Base-by-base conservation (phyloP, 2,797 vertebrate species). In the Rhodeus uyekii region DNA sequence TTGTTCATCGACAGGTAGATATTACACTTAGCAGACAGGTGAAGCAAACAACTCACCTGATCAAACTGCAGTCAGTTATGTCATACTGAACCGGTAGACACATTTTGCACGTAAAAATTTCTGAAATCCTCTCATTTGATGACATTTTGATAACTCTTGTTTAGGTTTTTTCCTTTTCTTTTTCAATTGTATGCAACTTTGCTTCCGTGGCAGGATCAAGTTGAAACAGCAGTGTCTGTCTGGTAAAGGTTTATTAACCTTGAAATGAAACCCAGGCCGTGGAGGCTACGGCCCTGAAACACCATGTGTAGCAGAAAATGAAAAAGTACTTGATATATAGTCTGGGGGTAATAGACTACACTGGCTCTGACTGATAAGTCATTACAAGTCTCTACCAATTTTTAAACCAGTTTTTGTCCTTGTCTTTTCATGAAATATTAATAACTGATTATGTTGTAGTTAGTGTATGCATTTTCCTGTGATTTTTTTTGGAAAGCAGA, bases 171-270 rank as follows among this genome's bases (percentile, higher is more conserved):
- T 83, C 3, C 3, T 19, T 18, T 2, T 3, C 12, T 55, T 42
- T 29, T 32, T 48, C 83, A 63, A 86, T 10, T 53, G 72, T 22
- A 24, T 82, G 77, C 53, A 84, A 69, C 80, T 87, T 80, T 86
- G 60, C 65, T 85, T 81, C 55, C 42, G 1, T 53, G 72, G 72
- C 8, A 77, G 68, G 89, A 78, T 87, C 67, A 76, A 75, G 46
- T 64, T 85, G 87, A 83, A 81, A 85, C 84, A 73, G 75, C 84
- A 83, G 78, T 85, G 88, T 83, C 87, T 89, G 84, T 85, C 81
- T 76, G 82, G 44, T 82, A 82, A 91, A 88, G 83, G 87, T 93
- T 90, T 92, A 92, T 93, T 91, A 91, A 91, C 86, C 86, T 73
- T 87, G 85, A 85, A 89, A 83, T 92, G 86, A 92, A 90, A 91